Conservation (phyloP, 2,797 vertebrate species). For the Thripadectes ignobilis region DNA sequence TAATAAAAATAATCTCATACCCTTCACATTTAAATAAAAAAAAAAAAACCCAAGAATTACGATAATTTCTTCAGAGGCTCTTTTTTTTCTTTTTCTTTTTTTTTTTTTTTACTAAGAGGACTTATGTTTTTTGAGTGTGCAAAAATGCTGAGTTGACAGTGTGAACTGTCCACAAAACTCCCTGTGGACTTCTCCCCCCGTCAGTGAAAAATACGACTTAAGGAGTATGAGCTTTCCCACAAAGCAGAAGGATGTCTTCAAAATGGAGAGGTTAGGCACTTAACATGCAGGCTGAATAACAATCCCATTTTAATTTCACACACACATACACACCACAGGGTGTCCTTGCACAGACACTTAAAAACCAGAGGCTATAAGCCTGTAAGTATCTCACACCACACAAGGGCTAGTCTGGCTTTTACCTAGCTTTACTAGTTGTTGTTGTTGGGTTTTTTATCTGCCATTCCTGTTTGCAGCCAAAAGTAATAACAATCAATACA, state of each 20-base stretch:
- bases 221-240: conserved; percentile 34
- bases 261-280: conserved; percentile 4
- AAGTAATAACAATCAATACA: not conserved
- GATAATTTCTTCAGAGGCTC: not conserved
- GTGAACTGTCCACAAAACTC: not conserved
- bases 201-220: not conserved
- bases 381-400: not conserved
- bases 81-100: not conserved
- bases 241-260: conserved; percentile 22
- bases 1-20: not conserved
- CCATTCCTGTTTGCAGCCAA: not conserved
- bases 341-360: not conserved
- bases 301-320: conserved; percentile 34
- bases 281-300: not conserved
- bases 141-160: conserved; percentile 48
- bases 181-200: not conserved
- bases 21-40: not conserved
- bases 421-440: not conserved
- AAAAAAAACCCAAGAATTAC: not conserved
- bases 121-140: not conserved
- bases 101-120: not conserved
- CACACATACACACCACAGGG: not conserved
- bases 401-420: not conserved
- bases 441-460: not conserved
- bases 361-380: not conserved